Conservation (phyloP, 2,113 vertebrate species). For the Lates calcarifer region DNA sequence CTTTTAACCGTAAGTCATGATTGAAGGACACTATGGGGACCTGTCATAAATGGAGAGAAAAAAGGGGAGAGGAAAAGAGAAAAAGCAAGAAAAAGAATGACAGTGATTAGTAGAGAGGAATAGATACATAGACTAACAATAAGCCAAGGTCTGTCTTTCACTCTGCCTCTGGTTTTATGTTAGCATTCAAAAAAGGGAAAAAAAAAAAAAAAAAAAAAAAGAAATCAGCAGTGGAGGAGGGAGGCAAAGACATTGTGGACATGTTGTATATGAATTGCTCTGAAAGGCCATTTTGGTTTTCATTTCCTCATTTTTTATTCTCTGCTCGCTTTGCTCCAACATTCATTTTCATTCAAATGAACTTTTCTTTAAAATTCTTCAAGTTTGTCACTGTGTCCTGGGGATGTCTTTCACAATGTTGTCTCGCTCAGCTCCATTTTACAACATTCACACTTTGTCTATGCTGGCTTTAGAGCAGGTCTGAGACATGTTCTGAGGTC, state of each 20-base stretch:
- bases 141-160: slow-evolving; percentile 59
- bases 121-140: slow-evolving; percentile 36
- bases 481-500: neutral
- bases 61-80: slow-evolving; percentile 22
- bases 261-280: slow-evolving; percentile 12
- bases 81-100: slow-evolving; percentile 7
- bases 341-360: slow-evolving; percentile 9
- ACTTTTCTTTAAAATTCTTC: slow-evolving; percentile 20
- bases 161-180: slow-evolving; percentile 20
- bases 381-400: neutral
- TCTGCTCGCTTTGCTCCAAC: neutral
- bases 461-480: neutral
- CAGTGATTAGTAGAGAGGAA: slow-evolving; percentile 31
- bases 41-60: slow-evolving; percentile 59
- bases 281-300: slow-evolving; percentile 32
- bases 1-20: slow-evolving; percentile 79
- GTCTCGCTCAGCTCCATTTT: slow-evolving; percentile 9
- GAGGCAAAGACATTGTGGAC: neutral
- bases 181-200: slow-evolving; percentile 9
- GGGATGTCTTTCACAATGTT: slow-evolving; percentile 7
- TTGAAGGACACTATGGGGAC: slow-evolving; percentile 70
- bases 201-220: neutral
- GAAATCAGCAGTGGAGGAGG: neutral
- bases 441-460: neutral
- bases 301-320: neutral